These are phyloP conservation scores for Montipora efflorescens DNA, from an alignment of 64 coral and sea anemone species.

Conservation along the genomic window DNA sequence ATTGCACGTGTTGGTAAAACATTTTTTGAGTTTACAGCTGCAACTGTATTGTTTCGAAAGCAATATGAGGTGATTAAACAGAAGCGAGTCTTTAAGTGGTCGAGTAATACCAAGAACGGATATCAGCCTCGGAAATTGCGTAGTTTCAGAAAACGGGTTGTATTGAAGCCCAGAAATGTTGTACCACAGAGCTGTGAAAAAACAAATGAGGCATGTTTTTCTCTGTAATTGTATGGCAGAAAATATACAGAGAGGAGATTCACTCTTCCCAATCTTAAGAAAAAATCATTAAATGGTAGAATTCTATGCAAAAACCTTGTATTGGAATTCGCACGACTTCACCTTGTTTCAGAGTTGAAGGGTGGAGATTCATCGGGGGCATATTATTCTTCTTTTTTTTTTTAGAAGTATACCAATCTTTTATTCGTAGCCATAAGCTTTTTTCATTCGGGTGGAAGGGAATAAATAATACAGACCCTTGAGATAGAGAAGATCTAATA, in stretches of 20 bases:
- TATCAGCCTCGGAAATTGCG: not conserved
- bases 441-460: not conserved
- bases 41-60: constrained; percentile 2
- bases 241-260: not conserved
- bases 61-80: not conserved
- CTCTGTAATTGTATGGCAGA: not conserved
- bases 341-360: too few species aligned
- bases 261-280: too few species aligned
- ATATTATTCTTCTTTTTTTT: too few species aligned
- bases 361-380: too few species aligned
- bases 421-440: not conserved
- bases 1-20: not conserved
- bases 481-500: not conserved
- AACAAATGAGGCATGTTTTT: not conserved
- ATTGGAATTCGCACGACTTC: not conserved
- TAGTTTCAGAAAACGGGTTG: not conserved
- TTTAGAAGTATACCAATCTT: not conserved
- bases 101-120: constrained; percentile 7
- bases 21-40: not conserved
- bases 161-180: constrained; percentile 6
- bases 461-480: not conserved
- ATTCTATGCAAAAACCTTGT: too few species aligned
- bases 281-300: too few species aligned
- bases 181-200: not conserved
- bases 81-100: not conserved